phyloP scores from a whole-genome alignment of 2,113 vertebrate genomes.

The Probosciger aterrimus region DNA sequence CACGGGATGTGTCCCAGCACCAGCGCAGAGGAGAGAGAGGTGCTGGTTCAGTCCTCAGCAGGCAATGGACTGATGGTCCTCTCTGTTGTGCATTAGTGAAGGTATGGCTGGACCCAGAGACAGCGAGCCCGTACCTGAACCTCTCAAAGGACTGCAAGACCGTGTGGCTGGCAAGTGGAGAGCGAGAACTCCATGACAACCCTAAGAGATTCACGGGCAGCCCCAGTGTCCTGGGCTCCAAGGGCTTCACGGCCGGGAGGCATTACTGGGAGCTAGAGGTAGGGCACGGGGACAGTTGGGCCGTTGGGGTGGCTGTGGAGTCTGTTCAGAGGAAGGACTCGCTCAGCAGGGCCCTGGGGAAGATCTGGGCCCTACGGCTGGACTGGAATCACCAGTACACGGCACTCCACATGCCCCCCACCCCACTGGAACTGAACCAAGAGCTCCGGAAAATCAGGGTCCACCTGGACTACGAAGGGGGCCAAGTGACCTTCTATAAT shows the following conservation, averaged over 20 bases:
- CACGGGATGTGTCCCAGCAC: accelerated
- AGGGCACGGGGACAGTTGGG: background rate
- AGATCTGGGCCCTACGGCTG: constrained; percentile 36
- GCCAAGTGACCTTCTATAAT: constrained; percentile 40
- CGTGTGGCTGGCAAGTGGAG: background rate
- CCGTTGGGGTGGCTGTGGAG: constrained; percentile 66
- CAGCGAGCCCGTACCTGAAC: background rate
- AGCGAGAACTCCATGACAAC: background rate
- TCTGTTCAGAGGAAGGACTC: constrained; percentile 38
- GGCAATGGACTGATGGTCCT: background rate
- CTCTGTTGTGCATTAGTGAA: background rate
- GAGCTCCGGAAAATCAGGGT: background rate
- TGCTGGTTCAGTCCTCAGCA: background rate
- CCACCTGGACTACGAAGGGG: background rate
- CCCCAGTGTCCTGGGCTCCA: constrained; percentile 34
- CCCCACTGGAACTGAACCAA: accelerated
- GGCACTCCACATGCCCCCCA: accelerated
- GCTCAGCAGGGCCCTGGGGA: accelerated
- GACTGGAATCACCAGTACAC: background rate
- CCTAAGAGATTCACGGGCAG: constrained; percentile 36
- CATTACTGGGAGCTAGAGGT: constrained; percentile 74
- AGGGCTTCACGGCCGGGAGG: constrained; percentile 33
- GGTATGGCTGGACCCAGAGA: constrained; percentile 62
- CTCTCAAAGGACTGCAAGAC: constrained; percentile 40
- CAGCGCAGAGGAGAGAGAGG: background rate